Evolutionary conservation across 2,113 vertebrate genomes (phyloP).

Genomic region (Brevimyrus niger): DNA sequence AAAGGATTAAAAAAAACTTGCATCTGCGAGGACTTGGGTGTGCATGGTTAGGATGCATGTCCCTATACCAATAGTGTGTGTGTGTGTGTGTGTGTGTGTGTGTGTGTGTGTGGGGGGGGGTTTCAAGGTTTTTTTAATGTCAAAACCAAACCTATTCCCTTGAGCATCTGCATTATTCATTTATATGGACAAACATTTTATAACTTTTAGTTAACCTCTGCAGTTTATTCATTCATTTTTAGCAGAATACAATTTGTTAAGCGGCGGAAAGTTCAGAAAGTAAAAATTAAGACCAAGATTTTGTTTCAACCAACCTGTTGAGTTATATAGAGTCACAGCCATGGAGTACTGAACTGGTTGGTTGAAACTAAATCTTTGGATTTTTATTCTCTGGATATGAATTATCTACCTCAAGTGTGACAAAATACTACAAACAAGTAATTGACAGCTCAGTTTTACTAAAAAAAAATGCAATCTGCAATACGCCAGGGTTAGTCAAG

Average conservation of each 20-base stretch:
- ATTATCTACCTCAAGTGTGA: neutral
- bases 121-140: neutral
- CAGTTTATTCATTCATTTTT: neutral
- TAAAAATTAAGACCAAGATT: neutral
- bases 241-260: neutral
- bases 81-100: neutral
- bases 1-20: neutral
- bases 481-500: neutral
- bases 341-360: neutral
- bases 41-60: neutral
- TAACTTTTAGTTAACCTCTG: neutral
- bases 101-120: neutral
- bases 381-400: neutral
- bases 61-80: neutral
- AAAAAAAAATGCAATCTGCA: neutral
- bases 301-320: neutral
- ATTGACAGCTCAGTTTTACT: neutral
- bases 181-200: neutral
- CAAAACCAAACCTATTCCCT: neutral
- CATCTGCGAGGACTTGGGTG: neutral
- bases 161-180: neutral
- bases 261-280: neutral
- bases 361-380: neutral
- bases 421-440: neutral
- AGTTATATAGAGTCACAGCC: too few species aligned